Evolutionary conservation across 2,888 invertebrate genomes (phyloP).

Genomic region (Danaus chrysippus): DNA sequence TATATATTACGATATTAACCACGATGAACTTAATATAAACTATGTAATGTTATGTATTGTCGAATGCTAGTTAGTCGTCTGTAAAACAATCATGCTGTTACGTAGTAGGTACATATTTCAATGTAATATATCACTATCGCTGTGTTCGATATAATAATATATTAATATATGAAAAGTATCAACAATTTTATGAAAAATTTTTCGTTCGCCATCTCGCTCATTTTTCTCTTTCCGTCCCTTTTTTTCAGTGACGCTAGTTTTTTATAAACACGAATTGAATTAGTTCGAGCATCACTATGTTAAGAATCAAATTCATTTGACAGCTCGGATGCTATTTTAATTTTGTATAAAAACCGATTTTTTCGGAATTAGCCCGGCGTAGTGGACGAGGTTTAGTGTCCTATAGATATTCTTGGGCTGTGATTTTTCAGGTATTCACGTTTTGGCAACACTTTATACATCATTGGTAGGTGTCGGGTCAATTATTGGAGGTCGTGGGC

Average conservation of each 20-base stretch:
- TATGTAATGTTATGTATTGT: neutral
- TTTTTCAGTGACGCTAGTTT: conserved; percentile 39
- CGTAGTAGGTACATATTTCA: conserved; percentile 31
- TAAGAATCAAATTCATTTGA: conserved; percentile 8
- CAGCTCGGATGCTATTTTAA: neutral
- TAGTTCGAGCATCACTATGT: neutral
- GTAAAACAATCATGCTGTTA: conserved; percentile 35
- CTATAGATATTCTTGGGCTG: conserved; percentile 55
- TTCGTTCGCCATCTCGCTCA: conserved; percentile 56
- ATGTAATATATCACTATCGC: conserved; percentile 52
- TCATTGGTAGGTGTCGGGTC: conserved; percentile 15
- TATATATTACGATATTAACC: too few relatives aligned
- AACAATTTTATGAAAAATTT: conserved; percentile 25
- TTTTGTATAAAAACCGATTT: neutral
- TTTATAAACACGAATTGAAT: conserved; percentile 10
- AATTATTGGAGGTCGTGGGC: neutral
- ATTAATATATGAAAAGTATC: conserved; percentile 21
- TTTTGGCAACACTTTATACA: conserved; percentile 34
- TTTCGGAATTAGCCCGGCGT: neutral
- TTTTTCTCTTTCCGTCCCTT: conserved; percentile 66
- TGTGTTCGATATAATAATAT: conserved; percentile 51
- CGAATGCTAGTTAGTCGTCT: conserved; percentile 3
- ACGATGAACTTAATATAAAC: neutral
- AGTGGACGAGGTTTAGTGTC: conserved; percentile 1
- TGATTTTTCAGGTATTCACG: conserved; percentile 42